phyloP scores from a whole-genome alignment of 2,888 invertebrate genomes.

The Tribolium freemani region DNA sequence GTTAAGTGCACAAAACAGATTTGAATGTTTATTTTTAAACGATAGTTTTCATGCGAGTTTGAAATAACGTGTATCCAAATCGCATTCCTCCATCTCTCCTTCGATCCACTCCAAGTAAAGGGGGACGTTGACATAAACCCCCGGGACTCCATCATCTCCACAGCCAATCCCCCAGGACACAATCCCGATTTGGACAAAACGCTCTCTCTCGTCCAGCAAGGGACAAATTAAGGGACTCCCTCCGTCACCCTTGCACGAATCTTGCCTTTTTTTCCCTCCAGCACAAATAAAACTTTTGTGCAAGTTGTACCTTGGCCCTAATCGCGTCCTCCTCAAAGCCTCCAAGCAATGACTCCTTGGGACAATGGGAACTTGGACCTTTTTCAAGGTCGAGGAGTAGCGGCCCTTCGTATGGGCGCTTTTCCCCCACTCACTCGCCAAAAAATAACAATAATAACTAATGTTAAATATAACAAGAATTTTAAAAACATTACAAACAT shows the following conservation, averaged over 20 bases:
- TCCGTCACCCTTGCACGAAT: constrained; percentile 74
- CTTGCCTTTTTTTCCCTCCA: constrained; percentile 69
- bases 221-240: constrained; percentile 77
- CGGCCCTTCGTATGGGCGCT: constrained; percentile 68
- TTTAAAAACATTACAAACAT: too few species aligned
- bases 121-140: constrained; percentile 83
- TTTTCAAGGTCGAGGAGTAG: constrained; percentile 79
- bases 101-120: constrained; percentile 82
- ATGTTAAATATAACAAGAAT: too few species aligned
- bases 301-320: constrained; percentile 75
- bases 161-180: constrained; percentile 94
- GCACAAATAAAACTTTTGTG: constrained; percentile 79
- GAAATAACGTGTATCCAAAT: constrained; percentile 47
- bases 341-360: constrained; percentile 73
- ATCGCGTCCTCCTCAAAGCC: constrained; percentile 73
- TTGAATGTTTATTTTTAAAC: too few species aligned
- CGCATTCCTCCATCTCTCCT: constrained; percentile 68
- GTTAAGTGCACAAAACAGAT: too few species aligned
- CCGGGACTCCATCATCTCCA: constrained; percentile 77
- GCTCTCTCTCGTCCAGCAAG: constrained; percentile 69
- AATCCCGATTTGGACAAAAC: constrained; percentile 82
- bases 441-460: too few species aligned
- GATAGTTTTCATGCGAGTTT: too few species aligned
- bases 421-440: constrained; percentile 62
- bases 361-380: constrained; percentile 78